A percentile compares a stretch with the other conserved stretches of the same genome.
These are phyloP conservation scores for Actinia tenebrosa DNA, from an alignment of 64 coral and sea anemone species.

Conservation along the genomic window DNA sequence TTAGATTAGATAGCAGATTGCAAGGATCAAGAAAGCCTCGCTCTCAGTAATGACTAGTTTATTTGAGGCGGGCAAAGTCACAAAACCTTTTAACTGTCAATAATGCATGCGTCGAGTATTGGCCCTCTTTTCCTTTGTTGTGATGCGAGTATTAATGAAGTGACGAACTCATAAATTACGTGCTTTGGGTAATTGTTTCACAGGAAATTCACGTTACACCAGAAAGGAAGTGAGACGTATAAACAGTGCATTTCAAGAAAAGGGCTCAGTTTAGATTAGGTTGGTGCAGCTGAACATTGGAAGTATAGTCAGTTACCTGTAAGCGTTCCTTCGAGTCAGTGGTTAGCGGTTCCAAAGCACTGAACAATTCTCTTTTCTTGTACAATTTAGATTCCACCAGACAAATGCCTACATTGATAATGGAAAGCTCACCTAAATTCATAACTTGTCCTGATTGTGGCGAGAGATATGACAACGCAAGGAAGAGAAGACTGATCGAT, in stretches of 20 bases:
- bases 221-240: not conserved
- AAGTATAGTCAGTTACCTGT: not conserved
- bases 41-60: conserved; percentile 1
- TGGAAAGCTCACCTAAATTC: conserved; percentile 90
- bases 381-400: conserved; percentile 14
- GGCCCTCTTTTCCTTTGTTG: not conserved
- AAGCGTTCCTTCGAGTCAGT: not conserved
- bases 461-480: conserved; percentile 84
- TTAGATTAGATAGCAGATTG: not conserved
- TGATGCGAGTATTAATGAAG: not conserved
- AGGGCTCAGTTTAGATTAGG: not conserved
- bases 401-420: conserved; percentile 31
- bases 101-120: not conserved
- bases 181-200: not conserved
- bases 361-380: not conserved
- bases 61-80: not conserved
- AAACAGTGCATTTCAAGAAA: not conserved
- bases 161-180: not conserved
- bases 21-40: not conserved
- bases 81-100: not conserved
- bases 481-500: conserved; percentile 83
- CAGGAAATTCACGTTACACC: not conserved
- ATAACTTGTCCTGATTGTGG: conserved; percentile 97
- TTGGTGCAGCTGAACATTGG: not conserved
- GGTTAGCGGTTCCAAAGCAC: not conserved